Evolutionary conservation across 2,888 invertebrate species (phyloP).

Genomic region (Heterodera filipjevi): DNA sequence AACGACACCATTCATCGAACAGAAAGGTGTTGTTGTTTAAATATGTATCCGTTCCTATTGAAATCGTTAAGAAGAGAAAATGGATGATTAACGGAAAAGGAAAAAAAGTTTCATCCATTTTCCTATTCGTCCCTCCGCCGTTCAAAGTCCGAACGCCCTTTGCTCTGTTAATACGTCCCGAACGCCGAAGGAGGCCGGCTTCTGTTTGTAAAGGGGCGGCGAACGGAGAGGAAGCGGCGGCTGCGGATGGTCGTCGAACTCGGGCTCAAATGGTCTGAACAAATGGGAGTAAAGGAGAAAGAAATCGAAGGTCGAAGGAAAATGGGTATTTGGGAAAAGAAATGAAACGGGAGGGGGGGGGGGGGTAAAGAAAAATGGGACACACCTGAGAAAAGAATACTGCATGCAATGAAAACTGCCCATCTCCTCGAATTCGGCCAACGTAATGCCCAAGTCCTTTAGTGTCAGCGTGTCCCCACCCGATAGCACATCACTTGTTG

Average conservation of each 20-base stretch:
- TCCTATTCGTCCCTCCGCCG: background rate
- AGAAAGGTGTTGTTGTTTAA: background rate
- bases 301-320: too few species aligned
- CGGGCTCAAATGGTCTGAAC: background rate
- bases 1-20: background rate
- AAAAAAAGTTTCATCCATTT: background rate
- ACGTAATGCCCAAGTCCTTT: slow-evolving; percentile 67
- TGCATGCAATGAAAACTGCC: slow-evolving; percentile 53
- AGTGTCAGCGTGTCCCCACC: slow-evolving; percentile 61
- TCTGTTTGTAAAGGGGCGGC: slow-evolving; percentile 39
- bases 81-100: too few species aligned
- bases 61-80: too few species aligned
- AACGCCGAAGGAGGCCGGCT: background rate
- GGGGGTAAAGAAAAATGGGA: background rate
- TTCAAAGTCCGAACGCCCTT: slow-evolving; percentile 17
- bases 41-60: too few species aligned
- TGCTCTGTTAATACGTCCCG: background rate
- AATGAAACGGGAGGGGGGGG: too few species aligned
- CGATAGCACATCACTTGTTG: slow-evolving; percentile 65
- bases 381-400: slow-evolving; percentile 51
- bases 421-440: slow-evolving; percentile 65
- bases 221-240: slow-evolving; percentile 59
- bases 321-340: too few species aligned
- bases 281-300: too few species aligned
- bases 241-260: slow-evolving; percentile 51